Conservation (phyloP, 2,888 invertebrate species). For the Scaptomyza parva region DNA sequence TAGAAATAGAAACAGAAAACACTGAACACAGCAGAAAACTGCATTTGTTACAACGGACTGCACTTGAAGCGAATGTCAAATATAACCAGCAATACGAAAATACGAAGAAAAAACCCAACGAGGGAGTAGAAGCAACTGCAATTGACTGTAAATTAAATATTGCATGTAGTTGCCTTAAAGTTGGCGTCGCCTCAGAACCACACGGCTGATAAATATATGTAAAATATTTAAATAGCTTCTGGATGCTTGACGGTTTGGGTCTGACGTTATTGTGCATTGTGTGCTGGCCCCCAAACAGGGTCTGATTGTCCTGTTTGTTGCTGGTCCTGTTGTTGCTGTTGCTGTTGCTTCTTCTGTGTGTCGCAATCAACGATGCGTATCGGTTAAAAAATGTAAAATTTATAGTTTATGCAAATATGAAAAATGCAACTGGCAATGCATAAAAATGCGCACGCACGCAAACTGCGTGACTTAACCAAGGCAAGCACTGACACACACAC, state of each 20-base stretch:
- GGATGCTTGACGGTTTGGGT: conserved; percentile 37
- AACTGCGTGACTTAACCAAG: conserved; percentile 73
- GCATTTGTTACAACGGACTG: conserved; percentile 53
- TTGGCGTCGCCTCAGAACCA: conserved; percentile 29
- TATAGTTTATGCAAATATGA: conserved; percentile 82
- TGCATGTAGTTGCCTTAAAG: conserved; percentile 64
- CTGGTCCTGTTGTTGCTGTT: conserved; percentile 13
- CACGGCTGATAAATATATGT: conserved; percentile 61
- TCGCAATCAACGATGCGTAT: conserved; percentile 80
- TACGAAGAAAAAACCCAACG: not conserved
- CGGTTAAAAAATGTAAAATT: conserved; percentile 80
- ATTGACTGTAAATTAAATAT: conserved; percentile 52
- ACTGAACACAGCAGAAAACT: conserved; percentile 7
- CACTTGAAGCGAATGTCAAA: conserved; percentile 50
- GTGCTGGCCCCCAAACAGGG: conserved; percentile 34
- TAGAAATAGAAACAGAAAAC: conserved; percentile 6
- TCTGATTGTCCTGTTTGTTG: conserved; percentile 39
- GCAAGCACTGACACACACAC: conserved; percentile 34
- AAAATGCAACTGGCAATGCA: conserved; percentile 80
- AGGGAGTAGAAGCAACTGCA: conserved; percentile 3
- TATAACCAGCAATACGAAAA: conserved; percentile 15
- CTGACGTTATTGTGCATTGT: conserved; percentile 49
- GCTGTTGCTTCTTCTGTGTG: conserved; percentile 32
- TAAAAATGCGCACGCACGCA: conserved; percentile 81
- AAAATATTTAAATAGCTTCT: conserved; percentile 73